Evolutionary conservation across 2,888 invertebrate genomes (phyloP).

Genomic region (Epirrhoe tristata): DNA sequence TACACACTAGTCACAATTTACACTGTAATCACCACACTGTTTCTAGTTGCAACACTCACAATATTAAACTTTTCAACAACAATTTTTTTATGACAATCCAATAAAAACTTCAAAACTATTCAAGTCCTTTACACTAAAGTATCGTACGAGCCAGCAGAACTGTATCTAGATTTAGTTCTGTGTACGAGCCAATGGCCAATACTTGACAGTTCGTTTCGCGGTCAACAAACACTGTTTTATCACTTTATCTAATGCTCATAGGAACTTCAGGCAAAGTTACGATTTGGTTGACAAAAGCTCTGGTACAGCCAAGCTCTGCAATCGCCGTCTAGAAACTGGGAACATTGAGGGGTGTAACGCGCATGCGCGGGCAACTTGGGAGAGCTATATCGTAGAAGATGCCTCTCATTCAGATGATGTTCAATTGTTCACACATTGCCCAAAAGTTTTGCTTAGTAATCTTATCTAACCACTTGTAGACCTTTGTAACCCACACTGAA

Average conservation of each 20-base stretch:
- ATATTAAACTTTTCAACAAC: not conserved
- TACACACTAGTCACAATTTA: not conserved
- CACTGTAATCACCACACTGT: not conserved
- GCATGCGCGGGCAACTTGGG: constrained; percentile 14
- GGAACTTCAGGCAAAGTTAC: constrained; percentile 9
- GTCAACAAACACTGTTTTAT: not conserved
- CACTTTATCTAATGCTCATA: not conserved
- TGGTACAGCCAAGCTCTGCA: constrained; percentile 10
- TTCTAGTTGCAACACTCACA: not conserved
- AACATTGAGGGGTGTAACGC: not conserved
- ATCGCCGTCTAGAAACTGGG: constrained; percentile 9
- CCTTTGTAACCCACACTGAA: no score
- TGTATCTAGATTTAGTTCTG: no score
- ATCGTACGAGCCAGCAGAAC: no score
- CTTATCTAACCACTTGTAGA: no score
- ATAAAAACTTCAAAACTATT: not conserved
- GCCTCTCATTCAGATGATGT: not conserved
- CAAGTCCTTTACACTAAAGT: no score
- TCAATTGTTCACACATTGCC: not conserved
- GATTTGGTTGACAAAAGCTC: constrained; percentile 5
- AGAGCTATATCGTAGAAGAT: not conserved
- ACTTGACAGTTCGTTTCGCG: not conserved
- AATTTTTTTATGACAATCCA: not conserved
- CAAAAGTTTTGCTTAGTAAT: no score
- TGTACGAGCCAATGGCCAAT: no score